A percentile compares a stretch with the other conserved stretches of the same genome.
Conservation (phyloP, 2,888 invertebrate genomes). For the Eupsilia transversa region DNA sequence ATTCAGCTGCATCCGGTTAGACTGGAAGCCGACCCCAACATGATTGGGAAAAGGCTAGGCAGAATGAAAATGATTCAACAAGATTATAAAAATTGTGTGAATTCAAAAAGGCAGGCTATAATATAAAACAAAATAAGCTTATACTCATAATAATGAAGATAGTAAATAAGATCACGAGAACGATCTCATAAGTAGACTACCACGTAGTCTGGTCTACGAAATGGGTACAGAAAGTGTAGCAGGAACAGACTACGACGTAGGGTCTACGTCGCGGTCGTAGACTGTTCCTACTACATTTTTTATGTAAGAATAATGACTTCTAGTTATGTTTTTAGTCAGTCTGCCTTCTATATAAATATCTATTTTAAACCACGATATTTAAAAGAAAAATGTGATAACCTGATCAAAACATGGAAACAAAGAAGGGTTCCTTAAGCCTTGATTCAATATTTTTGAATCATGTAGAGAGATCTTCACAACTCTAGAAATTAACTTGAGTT, state of each 20-base stretch:
- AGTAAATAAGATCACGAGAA: constrained; percentile 12
- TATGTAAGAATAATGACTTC: not conserved
- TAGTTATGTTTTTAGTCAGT: not conserved
- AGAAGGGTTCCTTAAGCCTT: not conserved
- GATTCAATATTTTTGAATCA: not conserved
- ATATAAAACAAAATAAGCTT: not conserved
- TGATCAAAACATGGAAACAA: not conserved
- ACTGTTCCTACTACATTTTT: not conserved
- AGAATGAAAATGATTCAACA: too few species aligned
- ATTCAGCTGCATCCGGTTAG: too few species aligned
- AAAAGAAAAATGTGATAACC: too few species aligned
- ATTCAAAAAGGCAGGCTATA: not conserved
- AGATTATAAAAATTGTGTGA: not conserved
- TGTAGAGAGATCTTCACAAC: constrained; percentile 7
- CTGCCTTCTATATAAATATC: too few species aligned
- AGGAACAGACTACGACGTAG: not conserved
- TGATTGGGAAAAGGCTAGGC: too few species aligned
- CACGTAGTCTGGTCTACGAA: not conserved
- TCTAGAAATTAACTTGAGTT: constrained; percentile 24
- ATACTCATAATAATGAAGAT: not conserved
- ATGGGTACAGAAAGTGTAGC: not conserved
- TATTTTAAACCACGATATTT: not conserved
- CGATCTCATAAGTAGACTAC: not conserved
- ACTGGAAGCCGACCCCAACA: too few species aligned
- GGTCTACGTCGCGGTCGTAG: not conserved